These are phyloP conservation scores for Sorex fumeus DNA, from an alignment of 2,113 vertebrate genomes.

Conservation along the genomic window DNA sequence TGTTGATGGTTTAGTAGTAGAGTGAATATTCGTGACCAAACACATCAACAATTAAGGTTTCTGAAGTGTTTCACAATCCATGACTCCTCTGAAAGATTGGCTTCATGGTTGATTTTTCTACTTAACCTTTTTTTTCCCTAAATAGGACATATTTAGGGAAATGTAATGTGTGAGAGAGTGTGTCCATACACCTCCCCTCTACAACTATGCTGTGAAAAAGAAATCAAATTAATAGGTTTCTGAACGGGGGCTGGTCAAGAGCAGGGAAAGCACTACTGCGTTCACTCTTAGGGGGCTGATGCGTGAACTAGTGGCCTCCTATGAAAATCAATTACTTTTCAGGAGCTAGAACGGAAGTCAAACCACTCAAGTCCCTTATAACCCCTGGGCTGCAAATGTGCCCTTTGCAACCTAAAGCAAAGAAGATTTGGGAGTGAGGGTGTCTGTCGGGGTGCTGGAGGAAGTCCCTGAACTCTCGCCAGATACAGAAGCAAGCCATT, in stretches of 20 bases:
- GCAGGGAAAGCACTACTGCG: neutral
- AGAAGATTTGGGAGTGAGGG: neutral
- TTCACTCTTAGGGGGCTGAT: neutral
- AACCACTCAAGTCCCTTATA: neutral
- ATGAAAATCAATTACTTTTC: conserved; percentile 34
- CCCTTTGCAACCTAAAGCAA: neutral
- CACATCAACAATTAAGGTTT: neutral
- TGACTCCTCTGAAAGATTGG: neutral
- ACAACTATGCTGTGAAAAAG: neutral
- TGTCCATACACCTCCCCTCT: neutral
- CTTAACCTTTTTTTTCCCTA: neutral
- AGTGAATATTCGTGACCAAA: neutral
- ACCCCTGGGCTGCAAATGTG: neutral
- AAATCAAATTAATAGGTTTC: conserved; percentile 10
- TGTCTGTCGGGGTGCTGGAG: too few relatives aligned
- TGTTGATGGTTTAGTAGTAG: neutral
- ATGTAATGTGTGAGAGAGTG: neutral
- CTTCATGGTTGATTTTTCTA: conserved; percentile 20
- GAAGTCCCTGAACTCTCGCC: neutral
- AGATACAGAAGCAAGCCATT: neutral
- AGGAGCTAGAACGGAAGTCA: neutral
- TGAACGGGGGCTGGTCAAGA: conserved; percentile 7
- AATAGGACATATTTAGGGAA: neutral
- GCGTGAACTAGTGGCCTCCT: neutral
- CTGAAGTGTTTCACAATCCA: conserved; percentile 40